Base-by-base conservation (phyloP, 2,888 invertebrate genomes). In the Griposia aprilina region DNA sequence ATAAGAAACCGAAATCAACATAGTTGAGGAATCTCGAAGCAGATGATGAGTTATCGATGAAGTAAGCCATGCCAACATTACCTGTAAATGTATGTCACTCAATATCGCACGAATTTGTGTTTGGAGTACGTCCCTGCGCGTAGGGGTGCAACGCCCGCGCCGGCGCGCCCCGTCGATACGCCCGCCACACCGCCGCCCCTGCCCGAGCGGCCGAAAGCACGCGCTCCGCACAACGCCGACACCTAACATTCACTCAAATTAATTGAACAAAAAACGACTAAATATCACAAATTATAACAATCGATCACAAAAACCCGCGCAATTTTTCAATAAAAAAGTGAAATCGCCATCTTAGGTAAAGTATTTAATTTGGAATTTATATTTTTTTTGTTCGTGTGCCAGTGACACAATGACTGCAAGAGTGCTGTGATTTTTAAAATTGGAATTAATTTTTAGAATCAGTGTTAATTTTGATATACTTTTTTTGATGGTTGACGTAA, bases 141-240 rank as follows among this genome's bases (percentile, higher is more conserved):
- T 76, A 88, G 92, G 95, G 95, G 95, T 94, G 95, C 93, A 93
- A 92, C 78, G 91, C 86, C 85, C 93, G 93, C 95, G 96, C 94
- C 89, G 91, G 95, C 96, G 96, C 95, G 91, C 74, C 79, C 75
- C 87, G 88, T 85, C 91, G 89, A 88, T 91, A 91, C 91, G 87
- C 81, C 87, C 87, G 88, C 87, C 86, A 89, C 92, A 89, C 90
- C 92, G 91, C 92, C 91, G 90, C 91, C 91, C 95, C 92, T 85
- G 91, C 93, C 92, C 90, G 91, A 89, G 90, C 90, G 92, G 92
- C 92, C 85, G 91, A 88, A 92, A 91, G 93, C 93, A 92, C 92
- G 92, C 91, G 88, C 80, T 85, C 88, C 85, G 85, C 80, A 86
- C 80, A 80, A 85, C 86, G 83, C 86, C 87, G 78, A 83, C 87